phyloP scores from a whole-genome alignment of 1,140 invertebrate species.

The Drosophila nigrodunni region DNA sequence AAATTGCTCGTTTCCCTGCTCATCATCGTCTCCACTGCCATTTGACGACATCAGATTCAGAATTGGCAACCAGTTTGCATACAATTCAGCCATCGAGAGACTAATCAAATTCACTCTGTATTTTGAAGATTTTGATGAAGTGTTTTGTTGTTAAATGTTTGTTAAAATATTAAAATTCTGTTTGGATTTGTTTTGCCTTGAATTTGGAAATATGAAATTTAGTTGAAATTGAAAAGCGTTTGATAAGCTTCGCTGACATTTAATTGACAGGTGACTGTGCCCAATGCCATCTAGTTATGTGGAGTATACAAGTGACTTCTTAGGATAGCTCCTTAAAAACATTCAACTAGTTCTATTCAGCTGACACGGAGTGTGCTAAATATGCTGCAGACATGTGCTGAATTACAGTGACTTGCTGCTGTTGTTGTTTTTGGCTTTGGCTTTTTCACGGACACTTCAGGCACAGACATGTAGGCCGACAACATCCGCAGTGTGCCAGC shows the following conservation, averaged over 20 bases:
- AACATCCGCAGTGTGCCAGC: constrained; percentile 59
- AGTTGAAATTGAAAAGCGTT: neutral
- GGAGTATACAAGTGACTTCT: too few species aligned
- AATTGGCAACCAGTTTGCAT: constrained; percentile 40
- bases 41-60: constrained; percentile 11
- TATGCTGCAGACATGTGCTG: constrained; percentile 4
- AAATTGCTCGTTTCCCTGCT: neutral
- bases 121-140: constrained; percentile 5
- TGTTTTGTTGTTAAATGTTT: constrained; percentile 1
- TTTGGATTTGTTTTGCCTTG: constrained; percentile 3
- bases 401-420: constrained; percentile 55
- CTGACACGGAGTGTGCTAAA: neutral
- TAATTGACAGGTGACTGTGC: too few species aligned
- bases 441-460: constrained; percentile 58
- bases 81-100: constrained; percentile 41
- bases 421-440: constrained; percentile 36
- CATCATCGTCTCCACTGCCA: constrained; percentile 7
- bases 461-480: constrained; percentile 54
- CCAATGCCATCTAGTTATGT: neutral
- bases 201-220: constrained; percentile 29
- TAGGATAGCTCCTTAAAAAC: too few species aligned
- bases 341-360: too few species aligned
- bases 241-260: neutral
- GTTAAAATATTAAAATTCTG: neutral
- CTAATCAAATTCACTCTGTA: neutral